Percentiles rank a stretch among this genome's conserved stretches.
Evolutionary conservation across 2,113 vertebrate genomes (phyloP).

Genomic region (Bagarius yarrelli): DNA sequence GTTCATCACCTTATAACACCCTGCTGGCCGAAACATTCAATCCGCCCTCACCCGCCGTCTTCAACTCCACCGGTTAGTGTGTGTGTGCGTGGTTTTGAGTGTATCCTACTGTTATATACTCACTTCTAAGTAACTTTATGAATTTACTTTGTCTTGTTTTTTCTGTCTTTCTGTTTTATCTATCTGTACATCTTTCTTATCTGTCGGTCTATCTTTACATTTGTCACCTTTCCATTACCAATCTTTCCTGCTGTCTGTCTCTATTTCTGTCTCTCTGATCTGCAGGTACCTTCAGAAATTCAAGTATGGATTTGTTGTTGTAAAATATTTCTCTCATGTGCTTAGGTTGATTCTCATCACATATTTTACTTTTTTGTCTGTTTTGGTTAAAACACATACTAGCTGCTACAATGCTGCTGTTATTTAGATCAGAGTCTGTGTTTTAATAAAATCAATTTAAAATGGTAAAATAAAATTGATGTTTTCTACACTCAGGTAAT

Average conservation of each 20-base stretch:
- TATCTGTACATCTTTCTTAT: background rate
- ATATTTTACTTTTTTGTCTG: conserved; percentile 19
- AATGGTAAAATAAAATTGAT: background rate
- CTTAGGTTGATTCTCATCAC: background rate
- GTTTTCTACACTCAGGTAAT: background rate
- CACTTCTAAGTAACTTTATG: conserved; percentile 21
- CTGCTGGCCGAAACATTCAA: conserved; percentile 86
- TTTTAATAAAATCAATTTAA: background rate
- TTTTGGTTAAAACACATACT: conserved; percentile 27
- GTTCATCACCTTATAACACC: conserved; percentile 89
- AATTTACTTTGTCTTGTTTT: conserved; percentile 49
- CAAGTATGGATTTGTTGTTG: conserved; percentile 66
- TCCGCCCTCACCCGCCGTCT: conserved; percentile 67
- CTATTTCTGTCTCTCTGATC: conserved; percentile 28
- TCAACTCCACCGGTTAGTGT: conserved; percentile 53
- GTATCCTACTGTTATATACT: conserved; percentile 9
- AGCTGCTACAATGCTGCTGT: conserved; percentile 33
- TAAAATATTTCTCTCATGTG: background rate
- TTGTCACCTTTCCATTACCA: background rate
- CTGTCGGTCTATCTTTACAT: background rate
- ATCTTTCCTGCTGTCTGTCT: conserved; percentile 20
- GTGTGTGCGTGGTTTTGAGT: background rate
- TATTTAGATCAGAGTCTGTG: background rate
- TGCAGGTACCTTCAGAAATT: conserved; percentile 63
- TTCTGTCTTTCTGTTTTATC: conserved; percentile 42